phyloP scores from a whole-genome alignment of 2,797 vertebrate genomes.

The Rallus crepitans region DNA sequence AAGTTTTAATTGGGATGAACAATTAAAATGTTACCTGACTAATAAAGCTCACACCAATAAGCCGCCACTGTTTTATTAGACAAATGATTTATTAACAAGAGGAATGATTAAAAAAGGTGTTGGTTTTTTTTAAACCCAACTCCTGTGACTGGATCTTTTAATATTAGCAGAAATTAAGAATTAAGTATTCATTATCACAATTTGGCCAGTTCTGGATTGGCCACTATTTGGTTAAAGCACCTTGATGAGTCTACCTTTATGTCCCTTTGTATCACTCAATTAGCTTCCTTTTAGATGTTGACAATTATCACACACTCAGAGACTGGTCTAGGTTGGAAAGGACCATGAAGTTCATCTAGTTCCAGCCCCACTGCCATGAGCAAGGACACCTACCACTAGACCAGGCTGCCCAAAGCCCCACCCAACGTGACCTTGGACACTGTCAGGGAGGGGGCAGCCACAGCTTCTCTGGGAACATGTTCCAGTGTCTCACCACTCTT shows the following conservation, averaged over 20 bases:
- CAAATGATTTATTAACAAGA: neutral
- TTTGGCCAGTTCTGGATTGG: neutral
- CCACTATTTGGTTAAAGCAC: neutral
- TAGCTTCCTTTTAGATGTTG: neutral
- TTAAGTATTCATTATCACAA: neutral
- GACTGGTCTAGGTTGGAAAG: too few relatives aligned
- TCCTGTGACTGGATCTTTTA: neutral
- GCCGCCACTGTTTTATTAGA: neutral
- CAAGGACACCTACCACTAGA: too few relatives aligned
- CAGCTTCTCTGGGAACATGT: too few relatives aligned
- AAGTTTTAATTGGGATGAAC: neutral
- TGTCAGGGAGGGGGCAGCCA: too few relatives aligned
- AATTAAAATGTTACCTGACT: neutral
- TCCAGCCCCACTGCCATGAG: too few relatives aligned
- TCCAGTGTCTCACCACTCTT: too few relatives aligned
- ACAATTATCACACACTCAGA: neutral
- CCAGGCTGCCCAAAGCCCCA: too few relatives aligned
- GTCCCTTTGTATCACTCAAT: neutral
- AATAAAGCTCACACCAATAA: neutral
- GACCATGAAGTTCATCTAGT: too few relatives aligned
- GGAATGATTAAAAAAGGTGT: neutral
- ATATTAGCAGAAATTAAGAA: neutral
- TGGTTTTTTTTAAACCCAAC: neutral
- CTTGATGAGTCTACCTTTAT: neutral
- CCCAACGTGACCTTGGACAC: too few relatives aligned